Evolutionary conservation across 1,140 invertebrate species (phyloP).

Genomic region (Drosophila punjabiensis): DNA sequence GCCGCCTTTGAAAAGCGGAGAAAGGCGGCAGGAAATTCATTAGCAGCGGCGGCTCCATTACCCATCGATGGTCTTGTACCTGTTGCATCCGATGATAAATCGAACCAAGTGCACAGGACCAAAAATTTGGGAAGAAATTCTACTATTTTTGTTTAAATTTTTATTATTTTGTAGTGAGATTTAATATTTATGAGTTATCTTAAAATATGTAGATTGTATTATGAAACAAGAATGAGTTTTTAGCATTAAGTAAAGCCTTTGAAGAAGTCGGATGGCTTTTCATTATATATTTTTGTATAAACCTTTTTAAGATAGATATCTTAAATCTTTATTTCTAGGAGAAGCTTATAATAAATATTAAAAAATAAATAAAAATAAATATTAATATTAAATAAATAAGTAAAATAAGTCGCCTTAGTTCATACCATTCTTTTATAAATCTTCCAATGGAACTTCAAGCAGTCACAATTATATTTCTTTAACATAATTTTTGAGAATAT

Average conservation of each 20-base stretch:
- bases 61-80: conserved; percentile 32
- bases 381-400: too few relatives aligned
- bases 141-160: too few relatives aligned
- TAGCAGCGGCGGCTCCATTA: conserved; percentile 45
- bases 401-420: too few relatives aligned
- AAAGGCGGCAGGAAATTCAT: conserved; percentile 60
- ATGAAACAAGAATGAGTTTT: neutral
- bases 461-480: neutral
- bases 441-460: neutral
- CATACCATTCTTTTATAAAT: neutral
- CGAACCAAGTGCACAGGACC: conserved; percentile 14
- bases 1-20: conserved; percentile 49
- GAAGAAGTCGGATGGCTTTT: neutral
- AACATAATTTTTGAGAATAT: neutral
- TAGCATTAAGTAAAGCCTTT: neutral
- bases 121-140: neutral
- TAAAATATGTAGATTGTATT: neutral
- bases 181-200: neutral
- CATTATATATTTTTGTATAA: neutral
- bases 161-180: neutral
- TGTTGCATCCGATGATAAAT: conserved; percentile 71
- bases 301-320: too few relatives aligned
- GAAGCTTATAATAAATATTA: too few relatives aligned
- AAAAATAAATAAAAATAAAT: too few relatives aligned
- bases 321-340: too few relatives aligned